Evolutionary conservation across 1,140 invertebrate species (phyloP).

Genomic region (Parapsyche elsis): DNA sequence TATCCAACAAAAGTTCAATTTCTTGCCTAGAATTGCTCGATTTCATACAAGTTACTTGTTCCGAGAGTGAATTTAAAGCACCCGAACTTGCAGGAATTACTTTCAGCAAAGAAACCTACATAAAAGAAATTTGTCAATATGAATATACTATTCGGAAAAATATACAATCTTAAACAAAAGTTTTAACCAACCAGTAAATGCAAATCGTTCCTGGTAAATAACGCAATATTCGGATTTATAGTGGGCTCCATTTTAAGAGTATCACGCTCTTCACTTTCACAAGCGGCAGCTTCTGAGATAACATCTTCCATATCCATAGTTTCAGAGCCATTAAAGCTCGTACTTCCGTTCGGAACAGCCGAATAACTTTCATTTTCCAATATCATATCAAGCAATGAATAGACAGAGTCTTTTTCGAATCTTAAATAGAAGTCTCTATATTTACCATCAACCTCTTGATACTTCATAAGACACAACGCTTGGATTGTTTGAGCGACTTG

Average conservation of each 20-base stretch:
- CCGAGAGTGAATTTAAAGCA: slow-evolving; percentile 37
- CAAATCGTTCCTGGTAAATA: slow-evolving; percentile 52
- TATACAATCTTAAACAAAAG: neutral
- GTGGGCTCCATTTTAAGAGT: slow-evolving; percentile 47
- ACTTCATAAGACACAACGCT: slow-evolving; percentile 86
- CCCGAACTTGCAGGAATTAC: slow-evolving; percentile 57
- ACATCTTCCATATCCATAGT: slow-evolving; percentile 69
- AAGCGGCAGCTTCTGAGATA: slow-evolving; percentile 57
- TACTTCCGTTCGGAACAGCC: slow-evolving; percentile 30
- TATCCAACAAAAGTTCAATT: slow-evolving; percentile 18
- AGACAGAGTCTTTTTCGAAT: slow-evolving; percentile 82
- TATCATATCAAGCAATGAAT: slow-evolving; percentile 78
- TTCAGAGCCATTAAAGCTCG: slow-evolving; percentile 65
- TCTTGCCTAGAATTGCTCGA: slow-evolving; percentile 38
- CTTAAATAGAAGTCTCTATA: slow-evolving; percentile 75
- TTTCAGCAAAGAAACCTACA: slow-evolving; percentile 67
- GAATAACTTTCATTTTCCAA: slow-evolving; percentile 67
- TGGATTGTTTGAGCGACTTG: slow-evolving; percentile 93
- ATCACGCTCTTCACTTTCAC: slow-evolving; percentile 37
- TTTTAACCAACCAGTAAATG: slow-evolving; percentile 50
- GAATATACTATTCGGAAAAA: slow-evolving; percentile 21
- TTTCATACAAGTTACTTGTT: slow-evolving; percentile 41
- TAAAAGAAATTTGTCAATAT: slow-evolving; percentile 12
- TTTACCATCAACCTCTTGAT: slow-evolving; percentile 71
- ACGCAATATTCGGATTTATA: slow-evolving; percentile 49